A percentile compares a stretch with the other conserved stretches of the same genome.
Conservation (phyloP, 2,797 vertebrate genomes). For the Diplodus sargus region DNA sequence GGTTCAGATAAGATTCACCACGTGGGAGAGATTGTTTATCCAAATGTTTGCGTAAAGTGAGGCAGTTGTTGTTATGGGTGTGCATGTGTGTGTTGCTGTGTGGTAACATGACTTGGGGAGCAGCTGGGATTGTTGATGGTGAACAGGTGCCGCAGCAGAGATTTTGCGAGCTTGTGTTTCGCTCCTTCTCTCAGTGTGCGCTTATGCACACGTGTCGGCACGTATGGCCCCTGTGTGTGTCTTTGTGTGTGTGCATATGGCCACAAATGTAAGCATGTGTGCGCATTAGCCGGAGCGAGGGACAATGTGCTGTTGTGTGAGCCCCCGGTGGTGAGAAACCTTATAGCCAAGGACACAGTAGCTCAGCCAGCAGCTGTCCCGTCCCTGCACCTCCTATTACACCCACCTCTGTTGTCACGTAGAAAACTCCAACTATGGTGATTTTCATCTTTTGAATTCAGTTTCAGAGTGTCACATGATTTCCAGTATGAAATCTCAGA, state of each 20-base stretch:
- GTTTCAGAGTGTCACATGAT: neutral
- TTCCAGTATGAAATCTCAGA: neutral
- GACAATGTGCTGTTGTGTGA: constrained; percentile 78
- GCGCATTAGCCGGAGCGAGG: constrained; percentile 38
- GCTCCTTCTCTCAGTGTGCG: constrained; percentile 37
- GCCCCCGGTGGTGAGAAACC: constrained; percentile 64
- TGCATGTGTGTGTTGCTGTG: constrained; percentile 37
- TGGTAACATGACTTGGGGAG: constrained; percentile 57
- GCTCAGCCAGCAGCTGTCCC: constrained; percentile 73
- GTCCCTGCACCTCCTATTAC: constrained; percentile 60
- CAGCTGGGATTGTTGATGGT: constrained; percentile 69
- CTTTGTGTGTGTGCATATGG: constrained; percentile 58
- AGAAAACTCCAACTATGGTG: constrained; percentile 8
- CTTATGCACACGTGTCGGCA: constrained; percentile 59
- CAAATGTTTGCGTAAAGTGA: constrained; percentile 36
- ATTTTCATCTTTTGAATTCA: constrained; percentile 8
- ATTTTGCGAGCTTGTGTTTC: constrained; percentile 51
- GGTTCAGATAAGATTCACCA: neutral
- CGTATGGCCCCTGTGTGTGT: constrained; percentile 48
- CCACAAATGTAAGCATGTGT: constrained; percentile 76
- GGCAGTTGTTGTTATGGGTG: constrained; percentile 20
- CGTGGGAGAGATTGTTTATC: constrained; percentile 19
- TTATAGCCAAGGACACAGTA: constrained; percentile 76
- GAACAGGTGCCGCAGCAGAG: constrained; percentile 77
- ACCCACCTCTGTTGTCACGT: constrained; percentile 35